Base-by-base conservation (phyloP, 2,888 invertebrate species). In the Tupiocoris notatus region DNA sequence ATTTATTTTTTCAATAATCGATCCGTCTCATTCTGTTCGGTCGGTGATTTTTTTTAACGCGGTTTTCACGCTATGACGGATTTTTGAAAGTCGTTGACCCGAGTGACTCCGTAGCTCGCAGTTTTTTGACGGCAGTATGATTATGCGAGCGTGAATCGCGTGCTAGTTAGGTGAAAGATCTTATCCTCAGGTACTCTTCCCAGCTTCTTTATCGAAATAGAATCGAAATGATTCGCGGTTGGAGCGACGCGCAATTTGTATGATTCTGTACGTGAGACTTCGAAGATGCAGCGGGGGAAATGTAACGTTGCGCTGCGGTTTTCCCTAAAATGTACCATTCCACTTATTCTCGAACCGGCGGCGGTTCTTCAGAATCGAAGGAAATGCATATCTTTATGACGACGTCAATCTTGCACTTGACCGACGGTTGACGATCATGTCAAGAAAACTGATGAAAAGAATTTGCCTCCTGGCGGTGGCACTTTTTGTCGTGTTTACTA, bases 391-490 rank as follows among this genome's bases (percentile, higher is more conserved):
- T n/a, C n/a, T n/a, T n/a, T n/a, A n/a, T n/a, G n/a, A n/a, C n/a
- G n/a, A n/a, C 9, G 16, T 62, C 12, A 2, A 16, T 62, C 16
- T 20, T 62, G 18, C 20, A n/a, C n/a, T n/a, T n/a, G 67, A 54
- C 18, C 57, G 57, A 67, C 54, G 25, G 25, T n/a, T 24, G 17
- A 17, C 22, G n/a, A 75, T 6, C 56, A 79, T 79, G 79, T 68
- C 77, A 2, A 66, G 76, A 23, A 75, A 76, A 62, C 57, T 76
- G 17, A 56, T 76, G 20, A 73, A 77, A 18, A 62, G 76, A 25
- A 17, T 66, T n/a, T 79, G 67, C 21, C 23, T 68, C 18, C 64
- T 75, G 20, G 58, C 25, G 68, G 54, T 24, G 21, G 20, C 57
- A 12, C 23, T 25, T 2, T 12, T 75, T 17, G 12, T 75, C 65